These are phyloP conservation scores for Alcedo atthis DNA, from an alignment of 2,797 vertebrate genomes.

Conservation along the genomic window DNA sequence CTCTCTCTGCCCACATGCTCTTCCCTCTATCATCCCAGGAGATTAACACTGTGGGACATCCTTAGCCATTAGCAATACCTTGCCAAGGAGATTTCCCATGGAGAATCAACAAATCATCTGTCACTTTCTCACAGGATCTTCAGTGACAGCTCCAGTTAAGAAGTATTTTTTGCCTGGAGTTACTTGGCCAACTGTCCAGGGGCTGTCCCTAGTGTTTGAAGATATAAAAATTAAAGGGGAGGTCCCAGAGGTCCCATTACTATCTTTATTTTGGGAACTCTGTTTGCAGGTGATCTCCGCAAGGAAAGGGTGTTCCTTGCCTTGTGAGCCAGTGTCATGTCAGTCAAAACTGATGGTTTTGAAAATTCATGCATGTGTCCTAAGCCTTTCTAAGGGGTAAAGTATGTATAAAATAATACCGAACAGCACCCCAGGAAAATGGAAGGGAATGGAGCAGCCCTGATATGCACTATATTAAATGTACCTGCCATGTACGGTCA, in stretches of 20 bases:
- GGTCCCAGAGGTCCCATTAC: neutral
- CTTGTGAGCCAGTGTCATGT: neutral
- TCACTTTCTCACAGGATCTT: neutral
- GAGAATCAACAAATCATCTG: neutral
- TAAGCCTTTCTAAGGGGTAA: neutral
- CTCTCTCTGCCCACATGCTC: neutral
- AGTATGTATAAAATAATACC: neutral
- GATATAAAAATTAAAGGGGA: slow-evolving; percentile 6
- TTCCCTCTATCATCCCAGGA: neutral
- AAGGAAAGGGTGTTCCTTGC: neutral
- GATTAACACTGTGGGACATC: neutral
- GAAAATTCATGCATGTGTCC: neutral
- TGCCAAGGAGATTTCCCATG: slow-evolving; percentile 33
- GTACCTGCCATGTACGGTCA: neutral
- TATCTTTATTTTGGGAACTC: neutral
- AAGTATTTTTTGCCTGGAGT: slow-evolving; percentile 25
- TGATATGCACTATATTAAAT: neutral
- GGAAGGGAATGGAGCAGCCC: neutral
- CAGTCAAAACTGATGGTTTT: neutral
- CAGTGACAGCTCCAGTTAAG: neutral
- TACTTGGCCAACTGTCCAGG: neutral
- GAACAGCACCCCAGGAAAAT: neutral
- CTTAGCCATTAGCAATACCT: slow-evolving; percentile 6
- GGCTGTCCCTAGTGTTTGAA: neutral
- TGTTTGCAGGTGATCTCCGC: neutral